These are phyloP conservation scores for Solea senegalensis DNA, from an alignment of 2,113 vertebrate species.

Conservation along the genomic window DNA sequence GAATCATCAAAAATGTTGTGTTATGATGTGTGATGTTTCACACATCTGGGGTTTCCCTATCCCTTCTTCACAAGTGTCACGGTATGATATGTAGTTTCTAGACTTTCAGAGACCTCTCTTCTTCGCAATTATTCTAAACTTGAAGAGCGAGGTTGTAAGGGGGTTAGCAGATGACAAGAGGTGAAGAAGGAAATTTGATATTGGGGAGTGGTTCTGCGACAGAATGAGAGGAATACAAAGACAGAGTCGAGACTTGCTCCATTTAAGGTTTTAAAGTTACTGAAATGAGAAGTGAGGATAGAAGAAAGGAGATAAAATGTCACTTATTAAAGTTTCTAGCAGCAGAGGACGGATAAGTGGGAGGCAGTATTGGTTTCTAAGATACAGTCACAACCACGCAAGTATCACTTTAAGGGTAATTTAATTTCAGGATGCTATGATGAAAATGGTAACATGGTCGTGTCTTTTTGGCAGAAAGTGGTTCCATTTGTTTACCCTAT, in stretches of 20 bases:
- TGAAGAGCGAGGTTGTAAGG: conserved; percentile 16
- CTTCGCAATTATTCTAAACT: conserved; percentile 43
- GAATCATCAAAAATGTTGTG: conserved; percentile 36
- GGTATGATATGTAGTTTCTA: conserved; percentile 12
- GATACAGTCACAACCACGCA: not conserved
- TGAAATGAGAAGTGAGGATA: not conserved
- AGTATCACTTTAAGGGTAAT: not conserved
- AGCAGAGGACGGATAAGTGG: not conserved
- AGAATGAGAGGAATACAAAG: conserved; percentile 5
- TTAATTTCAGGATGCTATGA: too few species aligned
- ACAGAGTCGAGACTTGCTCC: not conserved
- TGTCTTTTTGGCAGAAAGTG: too few species aligned
- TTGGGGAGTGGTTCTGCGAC: conserved; percentile 10
- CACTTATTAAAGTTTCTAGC: not conserved
- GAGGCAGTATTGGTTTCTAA: not conserved
- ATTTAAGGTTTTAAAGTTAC: conserved; percentile 7
- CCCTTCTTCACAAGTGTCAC: not conserved
- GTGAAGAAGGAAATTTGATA: conserved; percentile 10
- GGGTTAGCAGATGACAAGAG: conserved; percentile 37
- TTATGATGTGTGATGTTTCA: conserved; percentile 15
- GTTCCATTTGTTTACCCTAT: too few species aligned
- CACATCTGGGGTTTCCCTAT: not conserved
- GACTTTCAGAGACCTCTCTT: conserved; percentile 36
- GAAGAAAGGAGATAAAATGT: not conserved
- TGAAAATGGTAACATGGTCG: too few species aligned